Percentiles rank a stretch among this genome's conserved stretches.
These are phyloP conservation scores for Gymnopithys bicolor DNA, from an alignment of 2,797 vertebrate genomes.

Conservation along the genomic window DNA sequence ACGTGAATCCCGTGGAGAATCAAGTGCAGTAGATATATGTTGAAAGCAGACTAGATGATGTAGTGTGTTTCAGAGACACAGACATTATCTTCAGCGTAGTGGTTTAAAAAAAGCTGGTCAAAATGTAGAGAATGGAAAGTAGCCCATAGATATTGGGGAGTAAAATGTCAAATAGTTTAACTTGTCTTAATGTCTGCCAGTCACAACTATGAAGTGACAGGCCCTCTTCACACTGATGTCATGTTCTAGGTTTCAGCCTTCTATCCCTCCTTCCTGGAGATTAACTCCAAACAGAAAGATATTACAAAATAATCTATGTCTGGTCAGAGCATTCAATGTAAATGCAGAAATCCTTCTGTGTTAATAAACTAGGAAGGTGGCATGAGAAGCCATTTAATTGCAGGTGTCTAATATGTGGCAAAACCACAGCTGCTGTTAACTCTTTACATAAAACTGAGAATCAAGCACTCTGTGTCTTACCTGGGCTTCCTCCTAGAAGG, in stretches of 20 bases:
- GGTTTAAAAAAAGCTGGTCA: background rate
- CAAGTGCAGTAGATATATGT: background rate
- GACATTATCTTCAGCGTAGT: background rate
- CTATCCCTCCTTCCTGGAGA: background rate
- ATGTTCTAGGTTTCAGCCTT: background rate
- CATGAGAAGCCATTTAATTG: background rate
- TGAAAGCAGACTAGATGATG: background rate
- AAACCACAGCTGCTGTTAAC: constrained; percentile 6
- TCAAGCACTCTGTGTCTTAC: constrained; percentile 19
- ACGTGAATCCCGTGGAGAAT: background rate
- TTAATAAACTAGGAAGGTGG: background rate
- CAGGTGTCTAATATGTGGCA: background rate
- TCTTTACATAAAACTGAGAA: constrained; percentile 14
- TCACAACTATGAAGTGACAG: background rate
- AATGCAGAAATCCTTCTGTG: background rate
- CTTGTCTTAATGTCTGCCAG: background rate
- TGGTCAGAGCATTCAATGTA: background rate
- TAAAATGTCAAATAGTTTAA: background rate
- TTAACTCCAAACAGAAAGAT: background rate
- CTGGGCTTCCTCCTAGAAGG: constrained; percentile 6
- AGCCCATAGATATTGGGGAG: background rate
- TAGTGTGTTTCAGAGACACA: background rate
- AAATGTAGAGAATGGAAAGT: background rate
- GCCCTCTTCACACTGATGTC: background rate
- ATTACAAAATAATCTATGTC: background rate